Conservation (phyloP, 2,113 vertebrate genomes). For the Xiphias gladius region DNA sequence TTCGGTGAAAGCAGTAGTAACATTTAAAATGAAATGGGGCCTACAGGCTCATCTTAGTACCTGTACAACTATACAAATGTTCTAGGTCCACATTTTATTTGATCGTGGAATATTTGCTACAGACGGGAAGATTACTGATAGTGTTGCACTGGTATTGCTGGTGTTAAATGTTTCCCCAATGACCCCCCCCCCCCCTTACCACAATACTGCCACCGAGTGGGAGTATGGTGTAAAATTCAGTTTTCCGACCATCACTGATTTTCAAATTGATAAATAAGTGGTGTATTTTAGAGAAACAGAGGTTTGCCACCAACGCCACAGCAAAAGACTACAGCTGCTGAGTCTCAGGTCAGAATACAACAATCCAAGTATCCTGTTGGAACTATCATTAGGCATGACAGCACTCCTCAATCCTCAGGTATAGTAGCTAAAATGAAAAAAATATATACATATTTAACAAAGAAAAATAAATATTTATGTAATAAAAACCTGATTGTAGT, state of each 20-base stretch:
- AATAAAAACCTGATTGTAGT: background rate
- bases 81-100: background rate
- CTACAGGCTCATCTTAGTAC: background rate
- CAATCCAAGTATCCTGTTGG: background rate
- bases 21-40: too few species aligned
- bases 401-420: too few species aligned
- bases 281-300: background rate
- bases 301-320: background rate
- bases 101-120: background rate
- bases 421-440: background rate
- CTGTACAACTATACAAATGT: background rate
- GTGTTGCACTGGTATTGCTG: background rate
- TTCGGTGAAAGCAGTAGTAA: background rate
- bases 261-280: background rate
- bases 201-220: conserved; percentile 27
- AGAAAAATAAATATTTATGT: background rate
- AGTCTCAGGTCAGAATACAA: background rate
- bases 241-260: background rate
- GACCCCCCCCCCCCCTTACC: too few species aligned
- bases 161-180: background rate
- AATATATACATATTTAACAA: too few species aligned
- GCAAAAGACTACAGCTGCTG: background rate
- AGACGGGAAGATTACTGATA: background rate
- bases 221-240: conserved; percentile 11
- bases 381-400: too few species aligned